These are phyloP conservation scores for Alectura lathami DNA, from an alignment of 2,113 vertebrate genomes.

Conservation along the genomic window DNA sequence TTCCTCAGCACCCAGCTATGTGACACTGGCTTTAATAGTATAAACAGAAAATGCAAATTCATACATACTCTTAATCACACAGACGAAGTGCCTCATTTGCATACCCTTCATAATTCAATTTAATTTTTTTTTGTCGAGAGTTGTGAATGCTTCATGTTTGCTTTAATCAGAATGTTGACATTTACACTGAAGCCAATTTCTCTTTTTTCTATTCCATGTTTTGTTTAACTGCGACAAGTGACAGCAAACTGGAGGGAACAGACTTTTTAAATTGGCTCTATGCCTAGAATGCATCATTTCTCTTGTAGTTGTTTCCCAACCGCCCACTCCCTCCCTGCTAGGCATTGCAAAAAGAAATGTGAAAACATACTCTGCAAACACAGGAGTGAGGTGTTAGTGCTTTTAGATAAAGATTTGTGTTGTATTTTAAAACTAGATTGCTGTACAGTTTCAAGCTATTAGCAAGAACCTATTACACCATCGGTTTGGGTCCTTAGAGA, in stretches of 20 bases:
- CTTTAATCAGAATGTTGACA: constrained; percentile 89
- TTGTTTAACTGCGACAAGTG: constrained; percentile 85
- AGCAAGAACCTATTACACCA: constrained; percentile 77
- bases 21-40: constrained; percentile 49
- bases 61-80: constrained; percentile 69
- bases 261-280: constrained; percentile 84
- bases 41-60: constrained; percentile 73
- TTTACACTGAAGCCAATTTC: constrained; percentile 85
- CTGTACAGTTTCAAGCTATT: constrained; percentile 82
- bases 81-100: constrained; percentile 74
- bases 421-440: constrained; percentile 85
- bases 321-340: constrained; percentile 40
- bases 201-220: constrained; percentile 82
- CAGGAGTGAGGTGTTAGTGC: constrained; percentile 78
- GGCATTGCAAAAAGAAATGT: constrained; percentile 74
- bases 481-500: constrained; percentile 76
- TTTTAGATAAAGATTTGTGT: constrained; percentile 85
- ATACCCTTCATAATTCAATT: constrained; percentile 83
- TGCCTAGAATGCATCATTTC: constrained; percentile 83
- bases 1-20: constrained; percentile 24
- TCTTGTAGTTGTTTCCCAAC: constrained; percentile 73
- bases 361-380: constrained; percentile 75
- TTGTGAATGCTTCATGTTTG: constrained; percentile 82
- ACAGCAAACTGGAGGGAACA: constrained; percentile 85
- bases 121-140: constrained; percentile 80